Base-by-base conservation (phyloP, 2,797 vertebrate genomes). In the Ctenopoma kingsleyae region DNA sequence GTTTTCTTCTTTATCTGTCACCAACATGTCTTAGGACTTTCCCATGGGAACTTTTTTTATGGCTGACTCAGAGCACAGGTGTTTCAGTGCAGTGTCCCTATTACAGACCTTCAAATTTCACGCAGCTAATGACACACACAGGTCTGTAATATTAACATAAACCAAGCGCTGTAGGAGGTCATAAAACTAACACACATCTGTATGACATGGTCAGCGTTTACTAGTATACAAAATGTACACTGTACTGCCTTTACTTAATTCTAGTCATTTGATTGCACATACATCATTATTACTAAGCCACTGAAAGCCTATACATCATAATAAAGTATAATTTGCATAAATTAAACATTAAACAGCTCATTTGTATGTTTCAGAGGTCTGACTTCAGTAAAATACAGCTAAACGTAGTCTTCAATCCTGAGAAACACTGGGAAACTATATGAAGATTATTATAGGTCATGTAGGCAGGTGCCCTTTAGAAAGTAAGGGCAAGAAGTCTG, bases 21-120 rank as follows among this genome's bases (percentile, higher is more conserved):
- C 16, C 23, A 63, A 38, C 10, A 38, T 46, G 46, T 32, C 47
- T 19, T 8, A 3, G 15, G 15, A 13, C 20, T 84, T 88, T 91
- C 86, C 88, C 88, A 84, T 74, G 88, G 81, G 86, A 91, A 88
- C 74, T 44, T 10, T 47, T 81, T 76, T 81, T 68, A 77, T 25
- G 44, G 47, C 60, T 6, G 44, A 66, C 56, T 56, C 71, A 56
- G 51, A 70, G 48, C 20, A 80, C 82, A 86, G 85, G 68, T 80
- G 79, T 68, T 81, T 46, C 41, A 23, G 58, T 10, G 23, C 46
- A 27, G 67, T 6, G 49, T 61, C 51, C 22, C 69, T 32, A 82
- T 81, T 83, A 83, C 64, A 81, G 76, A 74, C 65, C 36, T 60
- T 78, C 43, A 30, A 43, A 81, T 38, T 75, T 81, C 74, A 84